Conservation (phyloP, 2,797 vertebrate genomes). For the Periparus ater region DNA sequence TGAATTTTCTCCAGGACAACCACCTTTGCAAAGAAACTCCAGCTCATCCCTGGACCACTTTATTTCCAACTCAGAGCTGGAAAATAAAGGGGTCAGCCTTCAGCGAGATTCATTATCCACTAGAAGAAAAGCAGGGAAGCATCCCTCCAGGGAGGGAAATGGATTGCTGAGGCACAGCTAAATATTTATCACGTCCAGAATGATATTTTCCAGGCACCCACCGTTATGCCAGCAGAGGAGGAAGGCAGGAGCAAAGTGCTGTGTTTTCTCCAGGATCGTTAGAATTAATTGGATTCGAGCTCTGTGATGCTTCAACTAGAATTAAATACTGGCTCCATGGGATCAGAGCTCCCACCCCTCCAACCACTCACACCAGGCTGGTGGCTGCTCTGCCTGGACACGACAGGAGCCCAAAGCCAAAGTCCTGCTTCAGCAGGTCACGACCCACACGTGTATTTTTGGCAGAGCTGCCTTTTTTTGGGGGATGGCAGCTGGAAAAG, state of each 20-base stretch:
- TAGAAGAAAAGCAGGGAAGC: background rate
- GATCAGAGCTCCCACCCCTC: background rate
- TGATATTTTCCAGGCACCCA: background rate
- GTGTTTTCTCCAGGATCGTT: background rate
- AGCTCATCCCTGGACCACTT: background rate
- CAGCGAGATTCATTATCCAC: background rate
- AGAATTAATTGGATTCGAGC: background rate
- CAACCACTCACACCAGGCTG: background rate
- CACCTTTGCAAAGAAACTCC: background rate
- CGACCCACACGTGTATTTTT: background rate
- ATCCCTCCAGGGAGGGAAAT: background rate
- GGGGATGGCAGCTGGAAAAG: background rate
- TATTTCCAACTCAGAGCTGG: background rate
- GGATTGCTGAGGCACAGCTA: background rate
- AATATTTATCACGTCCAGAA: background rate
- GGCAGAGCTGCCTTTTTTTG: background rate
- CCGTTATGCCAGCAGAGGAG: background rate
- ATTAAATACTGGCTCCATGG: background rate
- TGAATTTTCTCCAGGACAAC: background rate
- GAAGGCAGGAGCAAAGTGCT: background rate
- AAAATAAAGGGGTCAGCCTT: background rate
- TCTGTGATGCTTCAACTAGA: rapidly evolving
- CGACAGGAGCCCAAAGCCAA: rapidly evolving
- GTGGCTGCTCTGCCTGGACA: background rate
- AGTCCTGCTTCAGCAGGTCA: background rate